These are phyloP conservation scores for Microctenopoma steveboyesi DNA, from an alignment of 2,797 vertebrate genomes.

Conservation along the genomic window DNA sequence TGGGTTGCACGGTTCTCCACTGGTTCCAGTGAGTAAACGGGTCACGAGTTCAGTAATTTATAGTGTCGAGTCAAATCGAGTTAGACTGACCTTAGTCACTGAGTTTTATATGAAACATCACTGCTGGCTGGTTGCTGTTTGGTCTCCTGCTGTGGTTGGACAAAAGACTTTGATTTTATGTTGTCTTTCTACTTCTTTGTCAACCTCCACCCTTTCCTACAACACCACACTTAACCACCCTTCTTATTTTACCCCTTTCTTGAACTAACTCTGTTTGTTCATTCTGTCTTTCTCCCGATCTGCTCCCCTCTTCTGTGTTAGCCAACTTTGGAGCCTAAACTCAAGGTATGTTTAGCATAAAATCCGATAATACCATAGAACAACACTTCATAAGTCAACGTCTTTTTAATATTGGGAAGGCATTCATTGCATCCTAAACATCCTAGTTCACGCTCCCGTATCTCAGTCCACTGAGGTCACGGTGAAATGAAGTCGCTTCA, in stretches of 20 bases:
- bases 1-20: slow-evolving; percentile 19
- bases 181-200: background rate
- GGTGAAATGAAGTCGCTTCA: background rate
- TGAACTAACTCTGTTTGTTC: background rate
- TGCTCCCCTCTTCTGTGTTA: slow-evolving; percentile 36
- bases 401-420: too few relatives aligned
- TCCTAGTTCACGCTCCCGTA: background rate
- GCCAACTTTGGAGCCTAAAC: slow-evolving; percentile 74
- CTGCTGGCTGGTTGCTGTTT: background rate
- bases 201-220: background rate
- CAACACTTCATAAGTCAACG: too few relatives aligned
- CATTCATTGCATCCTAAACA: too few relatives aligned
- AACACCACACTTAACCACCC: background rate
- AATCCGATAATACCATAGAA: too few relatives aligned
- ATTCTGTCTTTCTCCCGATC: slow-evolving; percentile 17
- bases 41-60: slow-evolving; percentile 30
- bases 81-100: background rate
- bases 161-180: slow-evolving; percentile 5
- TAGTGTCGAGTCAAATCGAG: background rate
- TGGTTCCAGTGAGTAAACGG: slow-evolving; percentile 27
- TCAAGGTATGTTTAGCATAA: slow-evolving; percentile 47
- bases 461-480: background rate
- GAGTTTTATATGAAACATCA: background rate
- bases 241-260: background rate
- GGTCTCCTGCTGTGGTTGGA: slow-evolving; percentile 18